Conservation (phyloP, 2,797 vertebrate genomes). For the Pangasius larnaudii region DNA sequence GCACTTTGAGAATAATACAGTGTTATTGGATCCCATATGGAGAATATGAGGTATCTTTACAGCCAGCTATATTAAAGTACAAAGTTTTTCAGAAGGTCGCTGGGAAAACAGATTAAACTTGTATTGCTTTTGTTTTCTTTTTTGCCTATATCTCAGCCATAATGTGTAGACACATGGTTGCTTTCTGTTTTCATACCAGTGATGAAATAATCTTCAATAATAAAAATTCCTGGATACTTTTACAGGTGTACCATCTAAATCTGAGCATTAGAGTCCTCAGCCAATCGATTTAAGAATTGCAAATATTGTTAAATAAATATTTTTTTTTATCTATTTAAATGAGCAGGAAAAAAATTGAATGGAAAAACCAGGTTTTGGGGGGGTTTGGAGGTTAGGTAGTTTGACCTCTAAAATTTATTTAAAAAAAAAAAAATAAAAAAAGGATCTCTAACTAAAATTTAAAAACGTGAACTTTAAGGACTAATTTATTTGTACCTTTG, state of each 20-base stretch:
- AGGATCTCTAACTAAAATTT: neutral
- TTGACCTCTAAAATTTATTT: neutral
- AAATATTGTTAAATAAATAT: neutral
- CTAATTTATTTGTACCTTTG: neutral
- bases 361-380: neutral
- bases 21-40: conserved; percentile 47
- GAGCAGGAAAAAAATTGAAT: neutral
- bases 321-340: neutral
- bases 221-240: neutral
- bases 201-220: neutral
- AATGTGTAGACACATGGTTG: neutral
- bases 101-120: conserved; percentile 24
- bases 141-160: neutral
- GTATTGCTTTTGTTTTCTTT: conserved; percentile 2
- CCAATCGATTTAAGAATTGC: neutral
- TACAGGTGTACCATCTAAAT: neutral
- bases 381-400: neutral
- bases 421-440: neutral
- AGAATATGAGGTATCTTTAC: conserved; percentile 34
- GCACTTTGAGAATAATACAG: conserved; percentile 60
- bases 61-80: conserved; percentile 38
- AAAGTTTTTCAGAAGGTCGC: conserved; percentile 35
- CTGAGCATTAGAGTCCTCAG: neutral
- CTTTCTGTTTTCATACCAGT: neutral
- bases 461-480: neutral